These are phyloP conservation scores for Umimayanthus chanpuru DNA, from an alignment of 92 coral and sea anemone genomes.

Conservation along the genomic window DNA sequence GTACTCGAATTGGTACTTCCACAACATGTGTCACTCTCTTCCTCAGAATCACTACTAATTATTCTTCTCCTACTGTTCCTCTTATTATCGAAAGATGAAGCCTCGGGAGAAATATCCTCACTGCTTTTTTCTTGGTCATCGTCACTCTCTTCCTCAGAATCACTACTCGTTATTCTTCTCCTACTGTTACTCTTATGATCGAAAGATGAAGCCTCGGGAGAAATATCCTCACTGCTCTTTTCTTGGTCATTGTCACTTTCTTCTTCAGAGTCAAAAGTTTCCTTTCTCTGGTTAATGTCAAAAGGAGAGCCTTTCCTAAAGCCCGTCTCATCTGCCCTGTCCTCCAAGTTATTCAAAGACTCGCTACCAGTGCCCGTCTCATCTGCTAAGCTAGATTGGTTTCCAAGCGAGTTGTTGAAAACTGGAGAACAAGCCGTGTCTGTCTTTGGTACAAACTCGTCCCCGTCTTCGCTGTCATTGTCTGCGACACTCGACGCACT, in stretches of 20 bases:
- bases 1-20: neutral
- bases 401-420: neutral
- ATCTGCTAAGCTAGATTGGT: neutral
- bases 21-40: neutral
- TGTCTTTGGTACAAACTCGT: neutral
- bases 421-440: conserved; percentile 31
- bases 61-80: neutral
- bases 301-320: neutral
- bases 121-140: neutral
- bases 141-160: conserved; percentile 13
- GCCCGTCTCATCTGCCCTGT: neutral
- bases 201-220: neutral
- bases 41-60: conserved; percentile 33
- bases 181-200: neutral
- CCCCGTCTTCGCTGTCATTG: conserved; percentile 2
- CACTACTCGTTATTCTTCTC: conserved; percentile 23
- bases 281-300: neutral
- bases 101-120: neutral
- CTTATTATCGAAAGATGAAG: neutral
- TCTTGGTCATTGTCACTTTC: conserved; percentile 10
- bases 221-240: neutral
- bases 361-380: neutral
- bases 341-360: neutral
- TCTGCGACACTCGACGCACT: neutral
- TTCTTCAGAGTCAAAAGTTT: neutral